Evolutionary conservation across 2,797 vertebrate genomes (phyloP).

Genomic region (Tympanoctomys barrerae): DNA sequence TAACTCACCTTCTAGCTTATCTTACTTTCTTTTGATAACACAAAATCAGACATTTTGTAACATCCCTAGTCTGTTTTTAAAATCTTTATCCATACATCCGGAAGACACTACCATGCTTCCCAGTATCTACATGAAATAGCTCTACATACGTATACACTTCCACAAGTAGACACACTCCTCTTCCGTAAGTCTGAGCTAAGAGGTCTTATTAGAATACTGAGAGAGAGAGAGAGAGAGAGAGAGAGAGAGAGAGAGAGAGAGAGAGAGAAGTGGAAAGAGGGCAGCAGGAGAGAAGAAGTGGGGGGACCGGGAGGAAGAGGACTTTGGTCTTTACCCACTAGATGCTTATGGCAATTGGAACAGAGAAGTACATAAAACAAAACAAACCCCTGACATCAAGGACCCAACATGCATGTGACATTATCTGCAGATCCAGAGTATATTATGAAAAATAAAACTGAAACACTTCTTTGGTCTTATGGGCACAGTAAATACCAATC

Average conservation of each 20-base stretch:
- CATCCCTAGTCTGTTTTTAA: neutral
- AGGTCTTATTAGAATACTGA: neutral
- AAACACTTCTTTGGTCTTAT: neutral
- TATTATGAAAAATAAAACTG: neutral
- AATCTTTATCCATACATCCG: neutral
- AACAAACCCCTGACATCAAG: neutral
- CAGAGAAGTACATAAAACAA: neutral
- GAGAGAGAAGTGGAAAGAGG: neutral
- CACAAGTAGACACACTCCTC: neutral
- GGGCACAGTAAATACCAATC: neutral
- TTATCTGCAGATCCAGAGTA: neutral
- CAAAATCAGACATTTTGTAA: neutral
- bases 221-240: rapidly evolving
- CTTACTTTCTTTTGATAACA: neutral
- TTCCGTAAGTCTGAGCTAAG: neutral
- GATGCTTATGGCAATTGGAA: neutral
- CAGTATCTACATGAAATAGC: neutral
- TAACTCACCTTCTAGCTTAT: neutral
- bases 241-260: too few relatives aligned
- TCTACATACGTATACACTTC: neutral
- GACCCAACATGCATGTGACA: neutral
- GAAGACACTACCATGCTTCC: neutral
- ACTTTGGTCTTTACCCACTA: neutral
- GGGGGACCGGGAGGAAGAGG: too few relatives aligned
- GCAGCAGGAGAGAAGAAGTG: too few relatives aligned